Evolutionary conservation across 2,888 invertebrate species (phyloP).

Genomic region (Diadromus collaris): DNA sequence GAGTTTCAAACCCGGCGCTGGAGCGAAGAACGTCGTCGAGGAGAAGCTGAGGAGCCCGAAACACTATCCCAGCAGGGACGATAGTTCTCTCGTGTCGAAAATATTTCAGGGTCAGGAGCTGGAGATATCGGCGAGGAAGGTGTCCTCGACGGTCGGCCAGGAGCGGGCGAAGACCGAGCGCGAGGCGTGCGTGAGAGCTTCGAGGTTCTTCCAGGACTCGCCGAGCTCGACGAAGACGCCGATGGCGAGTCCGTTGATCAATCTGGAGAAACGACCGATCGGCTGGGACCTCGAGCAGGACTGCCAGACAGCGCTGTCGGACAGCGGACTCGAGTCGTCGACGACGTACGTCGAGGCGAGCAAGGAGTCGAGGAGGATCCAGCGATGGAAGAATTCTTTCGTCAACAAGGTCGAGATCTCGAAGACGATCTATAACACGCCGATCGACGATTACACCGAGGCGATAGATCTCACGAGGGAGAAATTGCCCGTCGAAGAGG

Average conservation of each 20-base stretch:
- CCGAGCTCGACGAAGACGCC: background rate
- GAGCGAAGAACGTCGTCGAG: slow-evolving; percentile 30
- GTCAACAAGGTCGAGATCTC: slow-evolving; percentile 10
- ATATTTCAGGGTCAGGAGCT: slow-evolving; percentile 55
- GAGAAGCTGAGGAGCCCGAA: slow-evolving; percentile 32
- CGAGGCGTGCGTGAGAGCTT: slow-evolving; percentile 1
- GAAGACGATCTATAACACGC: slow-evolving; percentile 10
- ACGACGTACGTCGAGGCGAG: slow-evolving; percentile 61
- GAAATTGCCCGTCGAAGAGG: background rate
- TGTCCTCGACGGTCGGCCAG: background rate
- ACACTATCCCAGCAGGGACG: slow-evolving; percentile 14
- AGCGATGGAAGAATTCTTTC: slow-evolving; percentile 55
- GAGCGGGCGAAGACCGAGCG: background rate
- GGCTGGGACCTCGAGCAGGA: slow-evolving; percentile 58
- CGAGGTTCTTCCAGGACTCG: slow-evolving; percentile 43
- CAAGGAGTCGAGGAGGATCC: slow-evolving; percentile 54
- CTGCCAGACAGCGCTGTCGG: slow-evolving; percentile 60
- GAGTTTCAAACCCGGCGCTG: slow-evolving; percentile 4
- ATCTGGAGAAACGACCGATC: slow-evolving; percentile 48
- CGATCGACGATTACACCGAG: background rate
- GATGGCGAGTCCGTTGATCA: slow-evolving; percentile 49
- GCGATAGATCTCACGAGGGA: slow-evolving; percentile 14
- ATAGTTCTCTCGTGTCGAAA: slow-evolving; percentile 28
- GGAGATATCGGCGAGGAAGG: slow-evolving; percentile 49
- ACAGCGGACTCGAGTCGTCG: slow-evolving; percentile 64